A percentile compares a stretch with the other conserved stretches of the same genome.
phyloP scores from a whole-genome alignment of 2,113 vertebrate genomes.

The Zosterops pallidus region DNA sequence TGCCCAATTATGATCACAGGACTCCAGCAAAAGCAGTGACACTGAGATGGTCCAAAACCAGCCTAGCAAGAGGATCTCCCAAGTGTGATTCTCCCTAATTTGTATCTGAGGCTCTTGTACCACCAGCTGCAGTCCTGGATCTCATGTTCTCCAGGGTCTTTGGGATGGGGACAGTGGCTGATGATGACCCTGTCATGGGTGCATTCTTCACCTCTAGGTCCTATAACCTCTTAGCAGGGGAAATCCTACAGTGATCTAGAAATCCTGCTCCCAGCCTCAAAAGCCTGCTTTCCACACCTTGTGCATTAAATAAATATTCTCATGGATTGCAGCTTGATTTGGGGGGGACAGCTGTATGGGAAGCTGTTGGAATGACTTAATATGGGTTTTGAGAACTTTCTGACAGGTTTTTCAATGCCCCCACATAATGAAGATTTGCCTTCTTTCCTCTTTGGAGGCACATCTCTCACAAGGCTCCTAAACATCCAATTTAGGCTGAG shows the following conservation, averaged over 20 bases:
- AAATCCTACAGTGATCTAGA: neutral
- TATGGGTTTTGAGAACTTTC: neutral
- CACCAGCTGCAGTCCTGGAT: neutral
- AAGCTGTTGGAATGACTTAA: neutral
- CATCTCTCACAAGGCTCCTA: neutral
- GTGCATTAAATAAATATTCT: neutral
- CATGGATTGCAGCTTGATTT: neutral
- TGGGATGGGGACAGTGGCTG: neutral
- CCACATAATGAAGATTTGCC: neutral
- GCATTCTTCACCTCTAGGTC: neutral
- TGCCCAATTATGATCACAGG: rapidly evolving
- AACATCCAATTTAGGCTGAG: neutral
- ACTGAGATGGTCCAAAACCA: neutral
- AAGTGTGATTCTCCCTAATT: rapidly evolving
- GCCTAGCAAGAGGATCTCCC: neutral
- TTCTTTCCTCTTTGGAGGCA: neutral
- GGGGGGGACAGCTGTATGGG: neutral
- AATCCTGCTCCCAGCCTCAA: neutral
- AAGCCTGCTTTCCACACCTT: neutral
- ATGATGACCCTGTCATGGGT: neutral
- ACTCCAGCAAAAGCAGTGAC: neutral
- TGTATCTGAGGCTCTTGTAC: neutral
- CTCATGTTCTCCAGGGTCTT: neutral
- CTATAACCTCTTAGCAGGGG: neutral
- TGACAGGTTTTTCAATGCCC: neutral